phyloP scores from a whole-genome alignment of 2,113 vertebrate genomes.

The Fukomys damarensis region DNA sequence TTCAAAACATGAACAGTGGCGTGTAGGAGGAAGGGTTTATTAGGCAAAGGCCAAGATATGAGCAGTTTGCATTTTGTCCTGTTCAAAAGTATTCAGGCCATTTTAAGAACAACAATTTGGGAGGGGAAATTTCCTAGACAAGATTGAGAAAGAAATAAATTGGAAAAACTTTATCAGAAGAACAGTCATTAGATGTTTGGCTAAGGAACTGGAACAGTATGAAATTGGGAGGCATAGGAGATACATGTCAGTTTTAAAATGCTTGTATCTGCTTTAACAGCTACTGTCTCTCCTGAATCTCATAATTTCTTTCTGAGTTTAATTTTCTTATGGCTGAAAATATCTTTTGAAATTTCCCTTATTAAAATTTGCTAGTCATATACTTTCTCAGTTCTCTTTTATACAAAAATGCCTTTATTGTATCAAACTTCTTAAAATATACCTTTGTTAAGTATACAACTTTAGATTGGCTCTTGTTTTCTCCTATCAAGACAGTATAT shows the following conservation, averaged over 20 bases:
- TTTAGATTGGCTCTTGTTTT: not conserved
- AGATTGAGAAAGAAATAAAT: not conserved
- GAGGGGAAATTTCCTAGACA: not conserved
- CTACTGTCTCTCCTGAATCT: not conserved
- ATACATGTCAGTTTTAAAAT: not conserved
- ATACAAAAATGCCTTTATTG: not conserved
- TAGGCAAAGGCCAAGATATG: not conserved
- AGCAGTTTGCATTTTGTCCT: not conserved
- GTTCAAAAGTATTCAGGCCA: not conserved
- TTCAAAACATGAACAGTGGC: not conserved
- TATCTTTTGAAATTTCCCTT: not conserved
- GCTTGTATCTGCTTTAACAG: not conserved
- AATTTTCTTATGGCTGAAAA: not conserved
- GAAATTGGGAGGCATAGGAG: not conserved
- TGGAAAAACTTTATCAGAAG: not conserved
- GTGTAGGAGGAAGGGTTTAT: not conserved
- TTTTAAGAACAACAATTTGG: not conserved
- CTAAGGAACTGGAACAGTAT: not conserved
- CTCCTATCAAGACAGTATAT: not conserved
- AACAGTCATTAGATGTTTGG: not conserved
- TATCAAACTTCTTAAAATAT: constrained; percentile 20
- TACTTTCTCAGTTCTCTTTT: not conserved
- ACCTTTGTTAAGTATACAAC: not conserved
- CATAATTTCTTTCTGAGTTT: not conserved
- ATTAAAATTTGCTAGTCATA: not conserved